Conservation (phyloP, 2,888 invertebrate genomes). For the Ferrisia virgata region DNA sequence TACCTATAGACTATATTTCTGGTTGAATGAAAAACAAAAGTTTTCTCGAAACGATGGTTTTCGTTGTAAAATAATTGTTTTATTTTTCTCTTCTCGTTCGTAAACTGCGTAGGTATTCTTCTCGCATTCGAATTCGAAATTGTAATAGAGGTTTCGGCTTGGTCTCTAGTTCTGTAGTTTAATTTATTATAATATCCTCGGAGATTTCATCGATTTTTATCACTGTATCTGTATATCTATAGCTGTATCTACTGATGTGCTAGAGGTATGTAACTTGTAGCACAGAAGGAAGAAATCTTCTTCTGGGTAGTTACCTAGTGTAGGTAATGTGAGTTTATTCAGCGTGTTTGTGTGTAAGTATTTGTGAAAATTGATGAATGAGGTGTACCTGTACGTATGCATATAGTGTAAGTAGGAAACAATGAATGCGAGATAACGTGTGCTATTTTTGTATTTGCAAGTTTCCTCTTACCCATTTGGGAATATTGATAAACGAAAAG, state of each 20-base stretch:
- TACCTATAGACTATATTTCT: not conserved
- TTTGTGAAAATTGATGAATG: slow-evolving; percentile 15
- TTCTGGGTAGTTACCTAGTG: no score
- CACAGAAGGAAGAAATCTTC: not conserved
- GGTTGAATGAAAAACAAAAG: not conserved
- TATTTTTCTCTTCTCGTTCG: no score
- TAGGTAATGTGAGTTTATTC: not conserved
- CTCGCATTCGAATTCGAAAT: not conserved
- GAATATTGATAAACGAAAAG: not conserved
- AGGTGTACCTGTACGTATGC: no score
- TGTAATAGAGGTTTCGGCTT: not conserved
- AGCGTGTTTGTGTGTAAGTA: not conserved
- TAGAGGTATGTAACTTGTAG: not conserved
- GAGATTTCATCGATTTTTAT: not conserved
- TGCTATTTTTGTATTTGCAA: not conserved
- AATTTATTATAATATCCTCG: slow-evolving; percentile 5
- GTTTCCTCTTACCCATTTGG: not conserved
- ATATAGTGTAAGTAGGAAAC: not conserved
- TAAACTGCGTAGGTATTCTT: no score
- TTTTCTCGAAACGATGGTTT: not conserved
- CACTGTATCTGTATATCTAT: not conserved
- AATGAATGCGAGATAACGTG: slow-evolving; percentile 3
- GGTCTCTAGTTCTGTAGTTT: not conserved
- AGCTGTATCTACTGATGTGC: no score
- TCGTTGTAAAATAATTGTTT: not conserved